These are phyloP conservation scores for Mixornis gularis DNA, from an alignment of 2,113 vertebrate species.

Conservation along the genomic window DNA sequence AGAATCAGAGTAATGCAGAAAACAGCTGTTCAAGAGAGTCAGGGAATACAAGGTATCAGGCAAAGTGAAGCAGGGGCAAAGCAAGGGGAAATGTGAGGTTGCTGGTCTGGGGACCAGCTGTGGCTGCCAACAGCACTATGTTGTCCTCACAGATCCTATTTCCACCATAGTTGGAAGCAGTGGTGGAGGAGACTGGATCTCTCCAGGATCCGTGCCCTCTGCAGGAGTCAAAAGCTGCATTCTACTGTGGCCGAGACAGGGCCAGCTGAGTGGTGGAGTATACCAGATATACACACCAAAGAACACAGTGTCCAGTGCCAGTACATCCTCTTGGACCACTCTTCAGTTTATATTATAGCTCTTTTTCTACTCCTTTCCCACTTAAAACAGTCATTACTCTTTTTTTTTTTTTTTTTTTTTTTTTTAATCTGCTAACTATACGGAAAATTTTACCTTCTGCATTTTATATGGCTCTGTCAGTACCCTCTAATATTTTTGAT, in stretches of 20 bases:
- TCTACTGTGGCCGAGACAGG: not conserved
- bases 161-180: rapidly evolving
- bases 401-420: not conserved
- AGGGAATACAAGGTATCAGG: not conserved
- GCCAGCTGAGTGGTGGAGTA: not conserved
- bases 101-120: not conserved
- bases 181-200: not conserved
- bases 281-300: not conserved
- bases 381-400: slow-evolving; percentile 17
- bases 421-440: slow-evolving; percentile 21
- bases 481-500: slow-evolving; percentile 33
- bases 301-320: not conserved
- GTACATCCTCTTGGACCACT: not conserved
- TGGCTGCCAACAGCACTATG: not conserved
- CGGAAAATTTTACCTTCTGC: slow-evolving; percentile 27
- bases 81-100: not conserved
- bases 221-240: not conserved
- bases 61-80: not conserved
- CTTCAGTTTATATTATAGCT: not conserved
- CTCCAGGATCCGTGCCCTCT: not conserved
- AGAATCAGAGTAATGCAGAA: not conserved
- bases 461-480: slow-evolving; percentile 22
- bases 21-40: not conserved
- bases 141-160: not conserved
- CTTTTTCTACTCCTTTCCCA: not conserved